Evolutionary conservation across 2,888 invertebrate species (phyloP), one percentile per base, ranked within the genome.

Genomic region (Thera britannica): DNA sequence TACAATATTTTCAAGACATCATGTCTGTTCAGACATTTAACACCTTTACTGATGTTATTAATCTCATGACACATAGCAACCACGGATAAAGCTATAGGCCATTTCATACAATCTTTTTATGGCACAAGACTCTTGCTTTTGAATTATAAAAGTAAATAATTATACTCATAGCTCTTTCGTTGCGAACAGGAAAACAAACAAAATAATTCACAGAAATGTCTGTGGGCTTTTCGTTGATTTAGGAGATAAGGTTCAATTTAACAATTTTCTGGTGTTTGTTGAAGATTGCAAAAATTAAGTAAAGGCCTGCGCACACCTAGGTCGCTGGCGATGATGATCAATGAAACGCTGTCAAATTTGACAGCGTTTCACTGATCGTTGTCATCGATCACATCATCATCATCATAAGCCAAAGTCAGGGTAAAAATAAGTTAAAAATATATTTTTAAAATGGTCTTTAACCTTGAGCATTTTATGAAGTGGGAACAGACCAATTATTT

Each of bases 211-310:
- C 7, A 12, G 6, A 60, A 23, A 52, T 48, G 11, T 62, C 4
- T 56, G 23, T 38, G 6, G 8, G 0, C 6, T 23, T 38, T 41
- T 57, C 34, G 41, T 57, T 49, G 23, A 56, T 48, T 38, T 23
- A 9, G 51, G 2, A 57, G 46, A 62, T 62, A 56, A 48, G 12
- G 56, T 49, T 36, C 57, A 57, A 49, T 57, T 57, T 44, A 57
- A 51, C 49, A 57, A 41, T 57, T 38, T 38, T 23, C n/a, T 41
- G 38, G 36, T 57, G 56, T 57, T 62, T 57, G 38, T 8, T 44
- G 44, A 9, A 34, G 34, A 51, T 23, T 51, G 7, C 12, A 51
- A 6, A 51, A 51, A 51, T 51, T n/a, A n/a, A n/a, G n/a, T n/a
- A n/a, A n/a, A n/a, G n/a, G n/a, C n/a, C n/a, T n/a, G n/a, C n/a